Evolutionary conservation across 2,797 vertebrate species (phyloP).

Genomic region (Acropternis orthonyx): DNA sequence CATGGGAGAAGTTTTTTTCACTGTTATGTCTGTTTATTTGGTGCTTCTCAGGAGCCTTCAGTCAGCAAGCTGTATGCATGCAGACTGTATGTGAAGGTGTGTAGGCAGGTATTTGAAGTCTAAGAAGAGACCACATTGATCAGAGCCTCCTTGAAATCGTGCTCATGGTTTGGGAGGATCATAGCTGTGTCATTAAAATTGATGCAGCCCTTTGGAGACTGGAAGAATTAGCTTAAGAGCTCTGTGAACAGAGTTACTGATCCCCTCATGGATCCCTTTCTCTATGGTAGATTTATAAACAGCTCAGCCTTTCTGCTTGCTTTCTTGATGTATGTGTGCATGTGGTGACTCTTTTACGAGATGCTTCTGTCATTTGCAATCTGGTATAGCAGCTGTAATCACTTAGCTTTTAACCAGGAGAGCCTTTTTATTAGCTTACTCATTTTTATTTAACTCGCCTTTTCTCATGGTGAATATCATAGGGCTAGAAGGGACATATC

Average conservation of each 20-base stretch:
- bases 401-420: conserved; percentile 35
- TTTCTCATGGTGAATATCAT: conserved; percentile 28
- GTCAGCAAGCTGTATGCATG: background rate
- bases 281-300: conserved; percentile 38
- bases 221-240: conserved; percentile 38
- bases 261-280: conserved; percentile 17
- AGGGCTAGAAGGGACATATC: background rate
- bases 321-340: conserved; percentile 15
- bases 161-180: background rate
- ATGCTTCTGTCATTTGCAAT: conserved; percentile 44
- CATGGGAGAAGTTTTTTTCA: background rate
- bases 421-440: conserved; percentile 49
- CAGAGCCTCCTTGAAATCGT: conserved; percentile 21
- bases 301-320: conserved; percentile 21
- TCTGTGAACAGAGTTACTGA: conserved; percentile 23
- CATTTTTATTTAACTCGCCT: conserved; percentile 41
- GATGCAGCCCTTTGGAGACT: background rate
- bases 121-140: background rate
- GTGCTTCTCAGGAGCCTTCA: background rate
- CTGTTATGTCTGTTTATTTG: background rate
- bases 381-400: conserved; percentile 38
- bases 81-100: background rate
- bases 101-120: background rate
- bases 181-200: conserved; percentile 5
- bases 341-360: conserved; percentile 12